Base-by-base conservation (phyloP, 2,113 vertebrate genomes). In the Sakesphorus luctuosus region DNA sequence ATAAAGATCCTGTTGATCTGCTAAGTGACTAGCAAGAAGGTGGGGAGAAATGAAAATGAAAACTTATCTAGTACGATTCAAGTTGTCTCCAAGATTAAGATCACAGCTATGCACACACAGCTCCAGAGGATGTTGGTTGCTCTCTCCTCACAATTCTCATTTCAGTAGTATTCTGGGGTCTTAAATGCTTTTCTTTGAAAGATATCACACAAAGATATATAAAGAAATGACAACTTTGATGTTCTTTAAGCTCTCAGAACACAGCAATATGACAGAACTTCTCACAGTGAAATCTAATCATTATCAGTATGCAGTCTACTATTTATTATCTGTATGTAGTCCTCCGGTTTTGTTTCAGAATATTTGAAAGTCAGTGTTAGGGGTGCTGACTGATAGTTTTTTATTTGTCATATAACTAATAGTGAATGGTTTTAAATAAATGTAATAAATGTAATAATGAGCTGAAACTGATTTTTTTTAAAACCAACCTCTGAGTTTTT, bases 131-230 rank as follows among this genome's bases (percentile, higher is more conserved):
- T 35, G 18, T 5, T 47, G 33, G 26, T 18, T 84, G 6, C 33
- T 66, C 11, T 44, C n/a, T 55, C 53, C 44, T 53, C 38, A n/a
- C 36, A 46, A 7, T 5, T 11, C 24, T 63, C 0, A 0, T 49
- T 84, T 58, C 14, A 43, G 29, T 20, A 36, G 38, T 10, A 66
- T 36, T 66, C 20, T 44, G 28, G 6, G 6, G 50, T 35, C 29
- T 63, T 35, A 59, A 74, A 50, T 55, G 31, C 2, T 62, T 74
- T 83, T 50, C 11, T 86, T 80, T n/a, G 44, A 74, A 81, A 84
- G 25, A 26, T 38, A 50, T 24, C 46, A 77, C 14, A 53, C 28
- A 49, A 65, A 84, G 35, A 76, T 38, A 44, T 2, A 25, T 12
- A 65, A 88, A 90, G 29, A 82, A 91, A 61, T 55, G 4, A 66